Evolutionary conservation across 2,888 invertebrate genomes (phyloP).

Genomic region (Mesopsocus fuscifrons): DNA sequence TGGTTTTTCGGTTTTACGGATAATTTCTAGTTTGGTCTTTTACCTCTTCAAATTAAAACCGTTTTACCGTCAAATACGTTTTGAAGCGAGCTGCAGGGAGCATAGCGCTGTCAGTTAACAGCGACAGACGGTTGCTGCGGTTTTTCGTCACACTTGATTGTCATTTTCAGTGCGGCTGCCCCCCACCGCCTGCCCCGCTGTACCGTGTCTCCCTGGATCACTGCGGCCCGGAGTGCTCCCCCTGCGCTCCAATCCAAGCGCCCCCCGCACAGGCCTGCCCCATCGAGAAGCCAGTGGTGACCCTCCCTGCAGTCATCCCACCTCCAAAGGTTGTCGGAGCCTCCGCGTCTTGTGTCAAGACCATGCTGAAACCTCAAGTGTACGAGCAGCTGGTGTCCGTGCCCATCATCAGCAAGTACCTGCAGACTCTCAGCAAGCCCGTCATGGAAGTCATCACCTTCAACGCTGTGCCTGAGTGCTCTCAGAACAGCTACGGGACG

Average conservation of each 20-base stretch:
- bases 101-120: no score
- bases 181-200: neutral
- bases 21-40: no score
- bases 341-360: neutral
- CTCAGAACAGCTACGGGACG: no score
- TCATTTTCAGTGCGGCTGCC: no score
- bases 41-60: no score
- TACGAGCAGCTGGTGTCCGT: conserved; percentile 1
- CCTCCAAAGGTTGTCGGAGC: neutral
- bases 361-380: conserved; percentile 1
- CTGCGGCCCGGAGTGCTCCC: conserved; percentile 2
- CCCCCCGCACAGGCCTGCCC: neutral
- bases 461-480: neutral
- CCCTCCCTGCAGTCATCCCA: neutral
- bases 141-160: no score
- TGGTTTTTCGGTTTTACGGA: no score
- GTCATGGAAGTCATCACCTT: conserved; percentile 1
- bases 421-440: neutral
- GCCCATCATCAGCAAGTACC: neutral
- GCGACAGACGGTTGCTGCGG: no score
- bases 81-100: no score
- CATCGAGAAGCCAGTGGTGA: neutral
- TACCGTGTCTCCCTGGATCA: neutral
- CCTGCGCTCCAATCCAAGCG: neutral
- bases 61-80: no score